Conservation (phyloP, 2,888 invertebrate species). For the Aricia artaxerxes region DNA sequence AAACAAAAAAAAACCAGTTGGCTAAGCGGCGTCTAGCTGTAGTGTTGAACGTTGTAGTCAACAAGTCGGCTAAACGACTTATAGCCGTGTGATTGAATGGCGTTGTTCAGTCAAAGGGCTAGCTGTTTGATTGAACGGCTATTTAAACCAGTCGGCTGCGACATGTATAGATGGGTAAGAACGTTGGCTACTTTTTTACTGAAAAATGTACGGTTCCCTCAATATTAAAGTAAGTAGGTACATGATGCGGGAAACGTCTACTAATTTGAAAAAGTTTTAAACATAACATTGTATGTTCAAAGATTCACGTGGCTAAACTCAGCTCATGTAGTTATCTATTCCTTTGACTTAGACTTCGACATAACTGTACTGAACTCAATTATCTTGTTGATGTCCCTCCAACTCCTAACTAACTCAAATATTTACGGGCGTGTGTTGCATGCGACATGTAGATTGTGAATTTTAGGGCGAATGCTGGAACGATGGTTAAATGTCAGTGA, state of each 20-base stretch:
- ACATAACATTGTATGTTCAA: background rate
- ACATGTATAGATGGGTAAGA: background rate
- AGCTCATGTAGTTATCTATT: constrained; percentile 16
- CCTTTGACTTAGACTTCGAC: constrained; percentile 21
- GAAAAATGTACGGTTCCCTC: no score
- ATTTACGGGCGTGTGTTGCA: background rate
- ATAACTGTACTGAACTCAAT: constrained; percentile 20
- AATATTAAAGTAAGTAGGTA: no score
- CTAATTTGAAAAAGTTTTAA: background rate
- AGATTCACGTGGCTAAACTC: constrained; percentile 23
- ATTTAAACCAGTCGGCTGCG: no score
- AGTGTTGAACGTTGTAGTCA: no score
- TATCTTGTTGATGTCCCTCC: constrained; percentile 6
- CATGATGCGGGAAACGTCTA: background rate
- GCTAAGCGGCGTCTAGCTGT: no score
- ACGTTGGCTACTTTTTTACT: background rate
- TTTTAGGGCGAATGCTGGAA: background rate
- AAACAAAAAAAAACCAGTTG: no score
- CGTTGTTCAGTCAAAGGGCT: no score
- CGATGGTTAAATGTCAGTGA: background rate
- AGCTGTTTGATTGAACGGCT: no score
- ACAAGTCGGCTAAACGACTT: no score
- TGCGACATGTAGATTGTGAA: background rate
- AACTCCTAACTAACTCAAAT: constrained; percentile 16
- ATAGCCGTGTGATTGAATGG: no score